These are phyloP conservation scores for Macrosoma leucophasiata DNA, from an alignment of 2,888 invertebrate species.

Conservation along the genomic window DNA sequence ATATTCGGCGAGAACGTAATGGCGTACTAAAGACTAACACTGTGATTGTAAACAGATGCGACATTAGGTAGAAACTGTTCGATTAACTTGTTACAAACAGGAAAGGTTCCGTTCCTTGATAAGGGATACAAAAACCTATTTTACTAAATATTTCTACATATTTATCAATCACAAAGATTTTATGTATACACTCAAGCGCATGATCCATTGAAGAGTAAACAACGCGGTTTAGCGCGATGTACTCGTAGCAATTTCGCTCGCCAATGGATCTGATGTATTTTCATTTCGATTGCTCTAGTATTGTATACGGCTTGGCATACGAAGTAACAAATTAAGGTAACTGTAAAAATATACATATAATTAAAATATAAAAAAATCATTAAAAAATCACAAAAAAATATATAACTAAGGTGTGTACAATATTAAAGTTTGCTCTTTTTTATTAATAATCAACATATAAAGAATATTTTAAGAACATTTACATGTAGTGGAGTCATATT, in stretches of 20 bases:
- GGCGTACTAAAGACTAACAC: too few relatives aligned
- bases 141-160: constrained; percentile 63
- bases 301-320: constrained; percentile 69
- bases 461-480: constrained; percentile 70
- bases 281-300: constrained; percentile 62
- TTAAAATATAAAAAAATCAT: constrained; percentile 41
- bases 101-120: constrained; percentile 39
- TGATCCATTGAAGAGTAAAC: too few relatives aligned
- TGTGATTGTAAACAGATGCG: constrained; percentile 18
- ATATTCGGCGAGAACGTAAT: too few relatives aligned
- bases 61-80: constrained; percentile 11
- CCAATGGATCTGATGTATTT: too few relatives aligned
- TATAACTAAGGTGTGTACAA: constrained; percentile 66
- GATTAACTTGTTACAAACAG: not conserved
- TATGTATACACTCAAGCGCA: constrained; percentile 64
- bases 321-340: constrained; percentile 63
- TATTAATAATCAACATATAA: constrained; percentile 33
- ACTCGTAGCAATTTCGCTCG: too few relatives aligned
- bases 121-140: constrained; percentile 48
- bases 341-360: too few relatives aligned
- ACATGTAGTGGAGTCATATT: constrained; percentile 58
- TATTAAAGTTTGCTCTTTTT: constrained; percentile 65
- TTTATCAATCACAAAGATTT: constrained; percentile 56
- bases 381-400: constrained; percentile 46
- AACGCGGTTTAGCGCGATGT: too few relatives aligned